A percentile compares a stretch with the other conserved stretches of the same genome.
phyloP scores from a whole-genome alignment of 2,888 invertebrate species.

The Lypha dubia region DNA sequence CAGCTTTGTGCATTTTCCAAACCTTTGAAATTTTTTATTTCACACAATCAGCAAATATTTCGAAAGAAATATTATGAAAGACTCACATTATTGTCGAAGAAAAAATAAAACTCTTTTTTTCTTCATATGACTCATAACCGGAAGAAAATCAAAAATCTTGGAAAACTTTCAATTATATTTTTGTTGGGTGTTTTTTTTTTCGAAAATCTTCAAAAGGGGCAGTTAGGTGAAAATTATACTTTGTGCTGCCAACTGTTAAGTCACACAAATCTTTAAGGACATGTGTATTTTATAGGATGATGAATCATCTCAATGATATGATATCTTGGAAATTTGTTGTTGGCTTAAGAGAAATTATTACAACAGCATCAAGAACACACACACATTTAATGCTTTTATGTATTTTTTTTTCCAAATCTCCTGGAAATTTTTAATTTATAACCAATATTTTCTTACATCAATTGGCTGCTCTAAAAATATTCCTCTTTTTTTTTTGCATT shows the following conservation, averaged over 20 bases:
- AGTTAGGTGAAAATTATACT: background rate
- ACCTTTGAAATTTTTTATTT: background rate
- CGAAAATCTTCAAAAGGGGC: no score
- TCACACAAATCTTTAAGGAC: background rate
- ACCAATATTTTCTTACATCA: background rate
- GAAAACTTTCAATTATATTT: background rate
- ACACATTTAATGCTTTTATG: background rate
- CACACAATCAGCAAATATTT: background rate
- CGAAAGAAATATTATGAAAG: background rate
- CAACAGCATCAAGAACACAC: constrained; percentile 38
- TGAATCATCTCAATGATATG: constrained; percentile 45
- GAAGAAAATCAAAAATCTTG: background rate
- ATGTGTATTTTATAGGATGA: background rate
- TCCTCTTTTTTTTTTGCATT: background rate
- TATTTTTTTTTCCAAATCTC: no score
- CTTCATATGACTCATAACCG: constrained; percentile 7
- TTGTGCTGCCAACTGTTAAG: background rate
- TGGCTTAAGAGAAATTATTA: background rate
- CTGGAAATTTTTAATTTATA: no score
- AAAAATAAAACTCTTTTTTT: background rate
- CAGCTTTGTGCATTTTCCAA: no score
- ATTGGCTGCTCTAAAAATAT: background rate
- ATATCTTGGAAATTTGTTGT: background rate
- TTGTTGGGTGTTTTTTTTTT: background rate
- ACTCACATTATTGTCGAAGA: background rate